Evolutionary conservation across 2,113 vertebrate genomes (phyloP), one percentile per base, ranked within the genome.

Genomic region (Corythornis vintsioides): DNA sequence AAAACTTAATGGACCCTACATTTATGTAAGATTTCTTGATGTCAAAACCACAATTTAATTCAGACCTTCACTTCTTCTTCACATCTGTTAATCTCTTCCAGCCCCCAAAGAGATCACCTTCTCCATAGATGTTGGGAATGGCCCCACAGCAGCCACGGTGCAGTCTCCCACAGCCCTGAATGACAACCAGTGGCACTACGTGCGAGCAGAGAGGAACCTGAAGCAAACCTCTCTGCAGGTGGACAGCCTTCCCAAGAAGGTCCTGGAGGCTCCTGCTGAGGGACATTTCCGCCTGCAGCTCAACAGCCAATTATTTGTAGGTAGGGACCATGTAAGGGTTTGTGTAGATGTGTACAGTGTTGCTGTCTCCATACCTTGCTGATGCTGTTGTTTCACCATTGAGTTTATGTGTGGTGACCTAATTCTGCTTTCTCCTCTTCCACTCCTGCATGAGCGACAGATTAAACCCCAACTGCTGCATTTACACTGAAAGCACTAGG

Each of bases 111-210:
- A 98, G 86, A 98, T 99, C 93, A 98, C 98, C 6, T 99, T 99
- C 96, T 98, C 98, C 52, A 98, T 99, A 66, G 98, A 99, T 26
- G 98, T 98, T 11, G 99, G 99, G 20, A 98, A 98, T 19, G 98
- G 99, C n/a, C 98, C 99, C 11, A 89, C 96, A 25, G 96, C 98
- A 57, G 97, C 98, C 56, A 96, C 97, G 0, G 97, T 99, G 11
- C 98, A 98, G 81, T 99, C 99, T 85, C 98, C 98, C 47, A 93
- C 97, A 24, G 92, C 97, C 15, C 95, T 99, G 95, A 99, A 99
- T 73, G 99, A 99, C 97, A 97, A 99, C 61, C 99, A 99, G 86
- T 99, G 99, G 99, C 99, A 99, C 97, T 98, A 98, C 1, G 70
- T 99, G 35, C 96, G 90, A 90, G 99, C 98, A 0, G 99, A 99